Conservation (phyloP, 2,888 invertebrate genomes). For the Yponomeuta plumbellus region DNA sequence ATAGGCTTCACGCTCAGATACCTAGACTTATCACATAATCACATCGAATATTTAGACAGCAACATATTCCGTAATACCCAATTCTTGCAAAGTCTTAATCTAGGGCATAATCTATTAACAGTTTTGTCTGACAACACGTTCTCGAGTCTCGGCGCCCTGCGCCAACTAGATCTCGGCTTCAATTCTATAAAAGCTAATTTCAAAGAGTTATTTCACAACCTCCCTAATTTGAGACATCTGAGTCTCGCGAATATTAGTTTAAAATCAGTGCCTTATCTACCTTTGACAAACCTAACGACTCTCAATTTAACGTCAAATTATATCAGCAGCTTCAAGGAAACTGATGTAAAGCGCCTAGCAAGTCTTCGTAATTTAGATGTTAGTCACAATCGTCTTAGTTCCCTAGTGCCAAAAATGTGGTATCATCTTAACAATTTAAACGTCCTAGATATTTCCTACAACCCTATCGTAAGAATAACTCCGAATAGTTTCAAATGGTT, state of each 20-base stretch:
- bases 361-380: slow-evolving; percentile 85
- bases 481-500: slow-evolving; percentile 84
- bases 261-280: slow-evolving; percentile 84
- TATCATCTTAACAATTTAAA: slow-evolving; percentile 83
- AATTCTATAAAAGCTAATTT: slow-evolving; percentile 90
- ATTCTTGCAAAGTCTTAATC: slow-evolving; percentile 84
- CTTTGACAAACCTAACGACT: slow-evolving; percentile 85
- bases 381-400: slow-evolving; percentile 84
- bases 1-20: slow-evolving; percentile 87
- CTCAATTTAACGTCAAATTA: slow-evolving; percentile 88
- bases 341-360: slow-evolving; percentile 82
- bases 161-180: slow-evolving; percentile 86
- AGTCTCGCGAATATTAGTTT: slow-evolving; percentile 87
- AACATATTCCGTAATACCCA: slow-evolving; percentile 91
- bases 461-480: slow-evolving; percentile 86
- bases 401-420: slow-evolving; percentile 86
- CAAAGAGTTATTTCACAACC: slow-evolving; percentile 91
- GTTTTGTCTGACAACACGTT: slow-evolving; percentile 93
- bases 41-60: slow-evolving; percentile 90
- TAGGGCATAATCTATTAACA: slow-evolving; percentile 87
- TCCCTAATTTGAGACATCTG: slow-evolving; percentile 86
- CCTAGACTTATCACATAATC: slow-evolving; percentile 86
- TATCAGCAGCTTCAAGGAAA: slow-evolving; percentile 82
- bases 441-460: slow-evolving; percentile 86
- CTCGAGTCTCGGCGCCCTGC: slow-evolving; percentile 85